Conservation (phyloP, 2,888 invertebrate species). For the Sthenelais limicola region DNA sequence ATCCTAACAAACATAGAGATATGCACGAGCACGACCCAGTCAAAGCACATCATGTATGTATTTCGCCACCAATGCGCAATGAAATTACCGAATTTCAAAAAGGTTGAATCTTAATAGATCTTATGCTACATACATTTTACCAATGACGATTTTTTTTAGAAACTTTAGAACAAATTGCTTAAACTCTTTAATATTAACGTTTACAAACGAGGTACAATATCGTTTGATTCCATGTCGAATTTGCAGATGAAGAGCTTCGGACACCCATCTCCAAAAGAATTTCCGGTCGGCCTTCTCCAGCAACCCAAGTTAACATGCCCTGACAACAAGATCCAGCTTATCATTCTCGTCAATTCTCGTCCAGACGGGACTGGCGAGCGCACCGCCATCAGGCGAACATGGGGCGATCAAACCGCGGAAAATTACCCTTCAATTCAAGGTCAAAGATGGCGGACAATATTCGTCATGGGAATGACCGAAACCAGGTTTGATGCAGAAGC, state of each 20-base stretch:
- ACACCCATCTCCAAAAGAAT: slow-evolving; percentile 18
- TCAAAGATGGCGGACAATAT: slow-evolving; percentile 24
- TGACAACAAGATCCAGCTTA: slow-evolving; percentile 8
- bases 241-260: slow-evolving; percentile 32
- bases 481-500: slow-evolving; percentile 20
- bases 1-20: slow-evolving; percentile 34
- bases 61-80: too few species aligned
- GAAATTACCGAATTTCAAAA: too few species aligned
- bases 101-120: too few species aligned
- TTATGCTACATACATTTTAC: too few species aligned
- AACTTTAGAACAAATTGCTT: too few species aligned
- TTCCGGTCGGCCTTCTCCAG: slow-evolving; percentile 14
- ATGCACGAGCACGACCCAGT: slow-evolving; percentile 25
- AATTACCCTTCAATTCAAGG: slow-evolving; percentile 1
- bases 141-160: too few species aligned
- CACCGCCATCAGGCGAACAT: slow-evolving; percentile 8
- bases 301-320: slow-evolving; percentile 13
- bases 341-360: slow-evolving; percentile 15
- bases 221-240: background rate
- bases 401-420: background rate
- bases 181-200: background rate
- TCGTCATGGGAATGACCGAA: slow-evolving; percentile 28
- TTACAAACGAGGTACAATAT: background rate
- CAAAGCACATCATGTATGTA: slow-evolving; percentile 14
- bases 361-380: slow-evolving; percentile 34